A percentile compares a stretch with the other conserved stretches of the same genome.
Conservation (phyloP, 2,113 vertebrate genomes). For the Labeo rohita region DNA sequence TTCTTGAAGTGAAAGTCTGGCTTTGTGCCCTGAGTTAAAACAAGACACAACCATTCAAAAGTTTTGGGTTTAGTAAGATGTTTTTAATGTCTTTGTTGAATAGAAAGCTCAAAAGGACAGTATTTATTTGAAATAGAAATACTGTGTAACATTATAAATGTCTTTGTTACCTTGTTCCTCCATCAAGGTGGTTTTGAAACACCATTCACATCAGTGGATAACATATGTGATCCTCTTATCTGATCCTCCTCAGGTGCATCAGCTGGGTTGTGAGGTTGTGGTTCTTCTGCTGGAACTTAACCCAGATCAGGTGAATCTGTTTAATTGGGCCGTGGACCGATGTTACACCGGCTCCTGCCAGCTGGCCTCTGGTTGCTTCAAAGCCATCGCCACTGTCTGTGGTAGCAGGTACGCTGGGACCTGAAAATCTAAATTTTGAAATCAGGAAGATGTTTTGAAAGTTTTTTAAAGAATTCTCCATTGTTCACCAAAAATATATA, state of each 20-base stretch:
- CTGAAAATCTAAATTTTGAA: neutral
- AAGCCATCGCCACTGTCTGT: slow-evolving; percentile 96
- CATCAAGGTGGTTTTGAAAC: neutral
- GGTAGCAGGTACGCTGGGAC: slow-evolving; percentile 86
- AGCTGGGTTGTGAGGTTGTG: slow-evolving; percentile 95
- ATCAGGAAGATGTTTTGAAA: neutral
- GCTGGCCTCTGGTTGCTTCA: slow-evolving; percentile 96
- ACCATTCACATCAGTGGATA: neutral
- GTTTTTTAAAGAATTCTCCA: too few relatives aligned
- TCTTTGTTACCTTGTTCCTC: neutral
- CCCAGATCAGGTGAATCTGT: slow-evolving; percentile 95
- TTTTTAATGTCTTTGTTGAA: neutral
- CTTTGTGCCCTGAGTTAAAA: neutral
- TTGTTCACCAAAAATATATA: too few relatives aligned
- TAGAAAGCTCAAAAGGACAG: too few relatives aligned
- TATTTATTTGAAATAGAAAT: neutral
- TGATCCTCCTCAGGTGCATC: slow-evolving; percentile 84
- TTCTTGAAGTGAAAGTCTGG: slow-evolving; percentile 5
- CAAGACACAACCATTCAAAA: neutral
- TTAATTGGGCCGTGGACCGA: slow-evolving; percentile 97
- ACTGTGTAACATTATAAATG: neutral
- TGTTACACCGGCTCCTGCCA: slow-evolving; percentile 97
- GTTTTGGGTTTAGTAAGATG: neutral
- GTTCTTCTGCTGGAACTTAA: slow-evolving; percentile 94
- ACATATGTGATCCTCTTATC: neutral